Percentiles rank a stretch among this genome's conserved stretches.
Evolutionary conservation across 2,888 invertebrate genomes (phyloP).

Genomic region (Parnassius mnemosyne): DNA sequence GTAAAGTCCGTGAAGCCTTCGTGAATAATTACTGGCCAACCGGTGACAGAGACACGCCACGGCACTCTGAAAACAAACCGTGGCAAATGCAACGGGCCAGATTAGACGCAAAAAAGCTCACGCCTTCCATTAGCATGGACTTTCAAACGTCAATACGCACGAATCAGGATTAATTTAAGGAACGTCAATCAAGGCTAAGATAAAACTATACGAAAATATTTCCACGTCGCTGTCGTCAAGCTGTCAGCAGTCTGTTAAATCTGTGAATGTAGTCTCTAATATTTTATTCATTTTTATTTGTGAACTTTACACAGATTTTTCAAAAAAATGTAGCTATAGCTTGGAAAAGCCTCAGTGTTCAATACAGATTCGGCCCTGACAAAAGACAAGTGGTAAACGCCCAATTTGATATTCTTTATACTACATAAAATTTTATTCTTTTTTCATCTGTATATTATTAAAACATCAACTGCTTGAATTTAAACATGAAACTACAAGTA

Average conservation of each 20-base stretch:
- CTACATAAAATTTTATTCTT: too few species aligned
- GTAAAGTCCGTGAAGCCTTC: conserved; percentile 53
- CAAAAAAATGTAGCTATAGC: too few species aligned
- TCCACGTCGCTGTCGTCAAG: conserved; percentile 10
- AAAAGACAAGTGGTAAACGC: too few species aligned
- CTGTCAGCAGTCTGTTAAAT: conserved; percentile 3
- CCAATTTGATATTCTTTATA: too few species aligned
- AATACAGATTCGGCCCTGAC: too few species aligned
- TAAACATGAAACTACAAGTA: too few species aligned
- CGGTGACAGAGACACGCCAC: conserved; percentile 72
- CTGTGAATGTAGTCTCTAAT: not conserved
- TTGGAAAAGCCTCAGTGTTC: too few species aligned
- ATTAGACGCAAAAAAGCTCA: conserved; percentile 74
- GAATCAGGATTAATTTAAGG: conserved; percentile 62
- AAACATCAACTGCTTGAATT: too few species aligned
- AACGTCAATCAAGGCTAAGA: conserved; percentile 44
- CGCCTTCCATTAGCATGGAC: conserved; percentile 71
- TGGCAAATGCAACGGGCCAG: conserved; percentile 65
- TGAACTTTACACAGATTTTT: not conserved
- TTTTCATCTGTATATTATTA: too few species aligned
- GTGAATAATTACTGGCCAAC: conserved; percentile 70
- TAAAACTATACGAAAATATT: conserved; percentile 48
- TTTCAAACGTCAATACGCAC: conserved; percentile 76
- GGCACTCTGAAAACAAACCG: conserved; percentile 58
- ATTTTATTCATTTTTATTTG: conserved; percentile 20